Base-by-base conservation (phyloP, 2,888 invertebrate species). In the Agrotis ipsilon region DNA sequence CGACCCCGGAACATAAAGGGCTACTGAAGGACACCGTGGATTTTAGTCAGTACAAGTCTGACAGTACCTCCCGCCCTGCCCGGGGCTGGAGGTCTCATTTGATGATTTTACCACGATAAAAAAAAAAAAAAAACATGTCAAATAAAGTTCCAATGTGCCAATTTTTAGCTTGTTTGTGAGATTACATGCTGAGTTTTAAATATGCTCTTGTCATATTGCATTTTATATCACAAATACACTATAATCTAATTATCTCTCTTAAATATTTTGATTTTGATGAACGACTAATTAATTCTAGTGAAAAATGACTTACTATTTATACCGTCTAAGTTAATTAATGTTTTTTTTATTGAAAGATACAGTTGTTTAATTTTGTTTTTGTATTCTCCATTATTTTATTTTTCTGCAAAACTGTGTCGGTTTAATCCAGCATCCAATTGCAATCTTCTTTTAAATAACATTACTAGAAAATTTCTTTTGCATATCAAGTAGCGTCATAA, bases 131-230 rank as follows among this genome's bases (percentile, higher is more conserved):
- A n/a, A 88, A 87, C 84, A 89, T 68, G 87, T 89, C 89, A 90
- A 92, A 88, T 87, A 88, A 88, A 89, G 86, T 85, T 87, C 78
- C 81, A 78, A 86, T 83, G 82, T 87, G 90, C 90, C 85, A 91
- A 91, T 88, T 87, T 83, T 68, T 79, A 75, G 82, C 87, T 87
- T 92, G 88, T 91, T 92, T 88, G 90, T 86, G 79, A 70, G 83
- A 81, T 75, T 71, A 64, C 90, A 89, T 84, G 89, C 91, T 87
- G 90, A 49, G 86, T 84, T 84, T 72, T 86, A 84, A 80, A 87
- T 83, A 85, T 84, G 84, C 75, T 63, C 81, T 83, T 83, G 86
- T 87, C 87, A 82, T 79, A 75, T 86, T 77, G 68, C 78, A 82
- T 87, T 83, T 84, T 82, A 68, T 62, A 72, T 79, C 13, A 39